phyloP scores from a whole-genome alignment of 2,113 vertebrate species.

The Pterocles orientalis region DNA sequence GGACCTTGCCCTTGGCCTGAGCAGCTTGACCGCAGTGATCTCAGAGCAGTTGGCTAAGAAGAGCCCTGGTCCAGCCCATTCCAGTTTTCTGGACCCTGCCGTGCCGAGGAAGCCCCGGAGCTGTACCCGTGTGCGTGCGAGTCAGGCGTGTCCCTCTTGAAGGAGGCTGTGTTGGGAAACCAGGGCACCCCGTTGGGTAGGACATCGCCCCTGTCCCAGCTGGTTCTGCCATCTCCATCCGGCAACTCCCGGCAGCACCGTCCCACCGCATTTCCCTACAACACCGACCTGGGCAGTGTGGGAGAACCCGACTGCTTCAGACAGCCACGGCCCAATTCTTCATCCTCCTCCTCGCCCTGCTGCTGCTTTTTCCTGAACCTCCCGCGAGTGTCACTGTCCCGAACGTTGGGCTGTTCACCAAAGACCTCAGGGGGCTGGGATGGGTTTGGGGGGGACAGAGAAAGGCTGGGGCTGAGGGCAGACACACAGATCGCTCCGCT shows the following conservation, averaged over 20 bases:
- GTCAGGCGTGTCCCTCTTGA: too few relatives aligned
- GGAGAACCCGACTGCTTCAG: neutral
- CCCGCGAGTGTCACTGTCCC: neutral
- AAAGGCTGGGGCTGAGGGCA: neutral
- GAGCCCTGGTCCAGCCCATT: neutral
- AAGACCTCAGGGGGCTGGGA: neutral
- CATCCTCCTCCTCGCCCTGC: neutral
- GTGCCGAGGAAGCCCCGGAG: neutral
- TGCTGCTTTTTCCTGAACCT: neutral
- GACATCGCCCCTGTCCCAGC: neutral
- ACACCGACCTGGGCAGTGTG: neutral
- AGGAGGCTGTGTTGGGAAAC: neutral
- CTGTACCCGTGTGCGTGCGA: fast-evolving
- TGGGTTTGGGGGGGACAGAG: neutral
- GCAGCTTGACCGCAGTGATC: too few relatives aligned
- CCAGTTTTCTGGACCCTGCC: neutral
- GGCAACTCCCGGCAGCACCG: neutral
- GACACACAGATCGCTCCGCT: neutral
- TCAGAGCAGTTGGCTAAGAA: neutral
- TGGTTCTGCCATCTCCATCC: too few relatives aligned
- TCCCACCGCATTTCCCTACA: fast-evolving
- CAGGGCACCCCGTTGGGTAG: neutral
- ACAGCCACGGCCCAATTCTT: neutral
- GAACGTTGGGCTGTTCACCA: neutral
- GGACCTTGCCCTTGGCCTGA: neutral